Conservation (phyloP, 2,888 invertebrate species). For the Dolomedes plantarius region DNA sequence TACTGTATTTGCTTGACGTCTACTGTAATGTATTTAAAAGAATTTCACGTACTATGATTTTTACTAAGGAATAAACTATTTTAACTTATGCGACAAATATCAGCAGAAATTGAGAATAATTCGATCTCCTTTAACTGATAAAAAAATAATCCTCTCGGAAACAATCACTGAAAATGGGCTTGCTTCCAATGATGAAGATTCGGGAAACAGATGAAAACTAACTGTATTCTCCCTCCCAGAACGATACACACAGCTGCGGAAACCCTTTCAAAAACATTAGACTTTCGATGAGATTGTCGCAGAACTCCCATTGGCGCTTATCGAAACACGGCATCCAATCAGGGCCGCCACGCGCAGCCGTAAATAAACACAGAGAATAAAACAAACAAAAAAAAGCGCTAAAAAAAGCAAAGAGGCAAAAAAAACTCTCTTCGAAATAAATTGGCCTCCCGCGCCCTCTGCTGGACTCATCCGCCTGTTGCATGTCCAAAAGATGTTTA, state of each 20-base stretch:
- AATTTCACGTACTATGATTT: too few species aligned
- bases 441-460: not conserved
- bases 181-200: not conserved
- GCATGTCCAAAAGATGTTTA: not conserved
- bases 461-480: conserved; percentile 4
- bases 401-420: not conserved
- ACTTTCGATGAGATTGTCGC: not conserved
- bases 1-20: too few species aligned
- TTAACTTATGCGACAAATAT: too few species aligned
- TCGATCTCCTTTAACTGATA: too few species aligned
- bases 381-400: not conserved
- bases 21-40: too few species aligned
- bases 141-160: too few species aligned
- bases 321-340: not conserved
- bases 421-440: not conserved
- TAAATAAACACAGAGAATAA: not conserved
- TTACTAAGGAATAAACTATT: too few species aligned
- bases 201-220: too few species aligned
- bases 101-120: too few species aligned
- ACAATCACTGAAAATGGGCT: too few species aligned
- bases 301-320: not conserved
- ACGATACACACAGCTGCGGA: not conserved
- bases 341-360: conserved; percentile 1
- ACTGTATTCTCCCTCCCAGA: too few species aligned
- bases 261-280: not conserved